These are phyloP conservation scores for Melipona bicolor DNA, from an alignment of 2,888 invertebrate species.

Conservation along the genomic window DNA sequence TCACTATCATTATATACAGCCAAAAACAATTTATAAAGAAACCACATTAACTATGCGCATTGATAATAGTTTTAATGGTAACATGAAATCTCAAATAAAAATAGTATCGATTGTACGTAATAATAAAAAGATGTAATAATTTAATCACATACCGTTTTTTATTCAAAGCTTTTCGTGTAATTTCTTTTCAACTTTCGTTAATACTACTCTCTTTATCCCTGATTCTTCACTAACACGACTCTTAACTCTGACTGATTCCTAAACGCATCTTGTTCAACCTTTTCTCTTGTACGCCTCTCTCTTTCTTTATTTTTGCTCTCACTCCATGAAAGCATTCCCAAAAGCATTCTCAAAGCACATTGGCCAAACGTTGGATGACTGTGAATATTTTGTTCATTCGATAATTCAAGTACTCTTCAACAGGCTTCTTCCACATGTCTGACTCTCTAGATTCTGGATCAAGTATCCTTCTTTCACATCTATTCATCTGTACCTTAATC, in stretches of 20 bases:
- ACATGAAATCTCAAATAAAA: background rate
- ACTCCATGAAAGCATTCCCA: background rate
- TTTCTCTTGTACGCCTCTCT: background rate
- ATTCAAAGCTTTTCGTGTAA: background rate
- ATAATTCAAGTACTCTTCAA: background rate
- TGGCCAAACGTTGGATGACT: background rate
- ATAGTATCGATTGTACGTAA: background rate
- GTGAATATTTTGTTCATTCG: background rate
- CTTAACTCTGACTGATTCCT: background rate
- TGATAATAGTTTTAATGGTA: too few relatives aligned
- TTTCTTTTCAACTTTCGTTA: background rate
- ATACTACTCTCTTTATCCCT: too few relatives aligned
- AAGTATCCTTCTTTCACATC: background rate
- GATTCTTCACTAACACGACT: background rate
- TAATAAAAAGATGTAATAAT: background rate
- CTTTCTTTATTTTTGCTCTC: background rate
- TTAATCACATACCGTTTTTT: background rate
- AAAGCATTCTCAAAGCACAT: too few relatives aligned
- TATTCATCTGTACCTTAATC: background rate
- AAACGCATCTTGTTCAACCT: too few relatives aligned
- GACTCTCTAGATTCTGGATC: background rate
- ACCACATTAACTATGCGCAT: too few relatives aligned
- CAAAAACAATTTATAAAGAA: too few relatives aligned
- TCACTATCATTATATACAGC: too few relatives aligned
- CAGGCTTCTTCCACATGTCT: background rate